Evolutionary conservation across 92 coral and sea anemone genomes (phyloP), one percentile per base, ranked within the genome.

Genomic region (Parazoanthus swiftii): DNA sequence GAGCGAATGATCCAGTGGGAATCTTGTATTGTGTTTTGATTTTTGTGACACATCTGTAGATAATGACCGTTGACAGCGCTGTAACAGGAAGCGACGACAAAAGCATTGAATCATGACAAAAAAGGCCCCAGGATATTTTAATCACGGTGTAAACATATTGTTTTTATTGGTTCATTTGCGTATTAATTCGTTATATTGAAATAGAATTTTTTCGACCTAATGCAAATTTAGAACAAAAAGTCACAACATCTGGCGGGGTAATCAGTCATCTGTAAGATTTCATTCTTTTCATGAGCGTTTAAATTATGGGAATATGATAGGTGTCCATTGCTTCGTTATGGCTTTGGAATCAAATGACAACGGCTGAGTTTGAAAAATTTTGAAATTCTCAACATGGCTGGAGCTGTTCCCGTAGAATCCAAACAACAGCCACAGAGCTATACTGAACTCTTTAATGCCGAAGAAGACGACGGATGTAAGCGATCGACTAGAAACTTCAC

Each of bases 391-490:
- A 44, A 84, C 42, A 70, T 84, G 87, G 56, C 75, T 1, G 87
- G 72, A 48, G 25, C 26, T 33, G 86, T 67, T 10, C 78, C 39
- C 15, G 14, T 70, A 33, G 48, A 84, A n/a, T 18, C 48, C 21
- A 44, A 56, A 44, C 44, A 84, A 70, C 79, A 84, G 29, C 67
- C 68, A 29, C 43, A 48, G 3, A 25, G 16, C 43, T 71, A 26
- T 15, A 91, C 93, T 29, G 92, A 94, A 48, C 89, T 94, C 76
- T 92, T 94, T 76, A 89, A 85, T 86, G 93, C 93, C 88, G 96
- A 92, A 56, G 94, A 82, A 58, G 97, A 91, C 26, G 92, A 71
- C 23, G 87, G 77, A 26, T 72, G 26, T 37, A 70, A 48, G 15
- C 77, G 87, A 54, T 51, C 56, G 78, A 84, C 65, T 25, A 29